Evolutionary conservation across 2,113 vertebrate genomes (phyloP).

Genomic region (Aspiorhynchus laticeps): DNA sequence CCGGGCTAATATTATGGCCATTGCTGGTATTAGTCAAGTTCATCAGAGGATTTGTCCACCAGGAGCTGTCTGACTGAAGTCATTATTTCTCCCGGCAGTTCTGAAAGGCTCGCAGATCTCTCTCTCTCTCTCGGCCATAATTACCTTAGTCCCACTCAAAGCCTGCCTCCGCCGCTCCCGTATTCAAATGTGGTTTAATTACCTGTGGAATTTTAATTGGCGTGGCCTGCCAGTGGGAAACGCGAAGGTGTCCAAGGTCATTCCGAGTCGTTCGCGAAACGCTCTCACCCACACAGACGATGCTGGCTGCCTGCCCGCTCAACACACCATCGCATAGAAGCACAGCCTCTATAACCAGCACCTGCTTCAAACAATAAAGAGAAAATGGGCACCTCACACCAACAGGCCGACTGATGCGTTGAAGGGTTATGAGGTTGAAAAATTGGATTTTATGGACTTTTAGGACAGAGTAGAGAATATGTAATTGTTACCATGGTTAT

Average conservation of each 20-base stretch:
- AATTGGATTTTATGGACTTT: background rate
- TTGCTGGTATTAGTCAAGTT: constrained; percentile 53
- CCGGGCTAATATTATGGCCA: constrained; percentile 27
- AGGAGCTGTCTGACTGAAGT: constrained; percentile 61
- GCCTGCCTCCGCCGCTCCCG: constrained; percentile 70
- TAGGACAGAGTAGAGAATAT: background rate
- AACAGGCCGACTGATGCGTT: background rate
- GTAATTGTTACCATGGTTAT: background rate
- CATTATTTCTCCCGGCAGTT: constrained; percentile 57
- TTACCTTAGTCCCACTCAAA: constrained; percentile 72
- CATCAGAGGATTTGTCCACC: constrained; percentile 59
- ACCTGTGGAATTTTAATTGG: constrained; percentile 80
- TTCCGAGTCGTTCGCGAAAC: constrained; percentile 49
- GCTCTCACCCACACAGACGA: constrained; percentile 45
- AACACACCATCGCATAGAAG: constrained; percentile 31
- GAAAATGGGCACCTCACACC: constrained; percentile 16
- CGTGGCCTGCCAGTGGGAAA: constrained; percentile 67
- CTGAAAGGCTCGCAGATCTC: constrained; percentile 48
- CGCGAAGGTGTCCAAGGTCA: constrained; percentile 74
- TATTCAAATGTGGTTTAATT: constrained; percentile 78
- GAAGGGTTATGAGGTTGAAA: constrained; percentile 4
- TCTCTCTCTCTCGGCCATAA: constrained; percentile 63
- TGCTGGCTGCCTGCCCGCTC: constrained; percentile 53
- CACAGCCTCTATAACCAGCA: constrained; percentile 26
- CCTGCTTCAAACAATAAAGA: constrained; percentile 25